These are phyloP conservation scores for Hymenopus coronatus DNA, from an alignment of 2,888 invertebrate genomes.

Conservation along the genomic window DNA sequence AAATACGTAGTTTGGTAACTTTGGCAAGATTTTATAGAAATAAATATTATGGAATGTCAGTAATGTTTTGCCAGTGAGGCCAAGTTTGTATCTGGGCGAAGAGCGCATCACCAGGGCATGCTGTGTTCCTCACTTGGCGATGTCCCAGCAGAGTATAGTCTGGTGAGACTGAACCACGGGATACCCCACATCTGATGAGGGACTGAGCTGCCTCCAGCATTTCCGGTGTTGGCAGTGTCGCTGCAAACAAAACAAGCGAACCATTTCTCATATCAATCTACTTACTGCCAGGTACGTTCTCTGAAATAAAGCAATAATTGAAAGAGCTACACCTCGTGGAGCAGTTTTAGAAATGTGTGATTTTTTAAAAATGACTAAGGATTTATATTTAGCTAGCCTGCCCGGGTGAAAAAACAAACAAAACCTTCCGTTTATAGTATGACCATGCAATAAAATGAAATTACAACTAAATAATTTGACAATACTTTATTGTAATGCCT, in stretches of 20 bases:
- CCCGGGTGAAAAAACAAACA: too few species aligned
- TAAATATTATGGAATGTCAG: neutral
- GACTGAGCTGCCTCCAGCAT: constrained; percentile 50
- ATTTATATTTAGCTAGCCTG: too few species aligned
- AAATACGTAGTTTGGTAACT: neutral
- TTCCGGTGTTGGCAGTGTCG: constrained; percentile 47
- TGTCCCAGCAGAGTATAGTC: constrained; percentile 55
- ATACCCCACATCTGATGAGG: constrained; percentile 52
- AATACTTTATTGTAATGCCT: too few species aligned
- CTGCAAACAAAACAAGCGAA: constrained; percentile 39
- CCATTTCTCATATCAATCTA: too few species aligned
- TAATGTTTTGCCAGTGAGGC: constrained; percentile 44
- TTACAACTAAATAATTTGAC: too few species aligned
- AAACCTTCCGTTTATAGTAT: too few species aligned
- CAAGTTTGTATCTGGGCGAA: constrained; percentile 43
- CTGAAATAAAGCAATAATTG: too few species aligned
- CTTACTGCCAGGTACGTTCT: neutral
- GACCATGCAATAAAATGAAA: too few species aligned
- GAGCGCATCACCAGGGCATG: constrained; percentile 46
- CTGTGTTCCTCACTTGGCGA: constrained; percentile 44
- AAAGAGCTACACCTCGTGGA: too few species aligned
- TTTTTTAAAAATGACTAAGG: too few species aligned
- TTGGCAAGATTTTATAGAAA: neutral
- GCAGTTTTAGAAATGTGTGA: too few species aligned
- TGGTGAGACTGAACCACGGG: constrained; percentile 47